Evolutionary conservation across 2,113 vertebrate genomes (phyloP).

Genomic region (Halichoerus grypus): DNA sequence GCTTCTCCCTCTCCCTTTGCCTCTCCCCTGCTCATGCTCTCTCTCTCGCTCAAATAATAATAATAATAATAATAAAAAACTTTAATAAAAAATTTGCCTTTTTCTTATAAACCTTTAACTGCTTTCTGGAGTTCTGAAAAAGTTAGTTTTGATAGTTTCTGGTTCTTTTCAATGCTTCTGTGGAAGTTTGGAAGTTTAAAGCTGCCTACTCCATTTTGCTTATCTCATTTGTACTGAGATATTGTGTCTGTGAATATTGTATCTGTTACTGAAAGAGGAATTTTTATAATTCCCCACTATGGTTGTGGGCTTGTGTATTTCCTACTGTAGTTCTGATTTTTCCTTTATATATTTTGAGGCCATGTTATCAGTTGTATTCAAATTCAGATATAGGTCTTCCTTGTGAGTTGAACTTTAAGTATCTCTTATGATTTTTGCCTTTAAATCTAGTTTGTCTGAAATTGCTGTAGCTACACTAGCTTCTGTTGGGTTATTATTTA

Average conservation of each 20-base stretch:
- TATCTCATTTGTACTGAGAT: background rate
- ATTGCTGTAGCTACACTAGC: background rate
- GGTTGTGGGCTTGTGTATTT: background rate
- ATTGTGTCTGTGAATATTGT: background rate
- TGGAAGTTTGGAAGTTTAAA: background rate
- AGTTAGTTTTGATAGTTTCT: background rate
- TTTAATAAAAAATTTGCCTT: background rate
- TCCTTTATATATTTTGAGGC: background rate
- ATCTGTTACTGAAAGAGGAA: background rate
- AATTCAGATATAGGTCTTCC: background rate
- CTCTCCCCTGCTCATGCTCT: background rate
- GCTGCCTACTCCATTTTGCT: background rate
- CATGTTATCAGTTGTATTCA: background rate
- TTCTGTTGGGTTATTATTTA: background rate
- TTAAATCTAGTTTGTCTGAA: background rate
- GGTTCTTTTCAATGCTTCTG: background rate
- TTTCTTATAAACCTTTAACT: background rate
- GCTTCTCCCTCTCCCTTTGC: background rate
- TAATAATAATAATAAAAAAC: background rate
- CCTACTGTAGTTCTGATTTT: background rate
- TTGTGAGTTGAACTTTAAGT: background rate
- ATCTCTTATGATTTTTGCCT: background rate
- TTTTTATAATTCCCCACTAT: background rate
- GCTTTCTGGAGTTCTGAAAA: background rate
- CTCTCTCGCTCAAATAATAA: background rate